Conservation (phyloP, 2,888 invertebrate species). For the Noctua janthe region DNA sequence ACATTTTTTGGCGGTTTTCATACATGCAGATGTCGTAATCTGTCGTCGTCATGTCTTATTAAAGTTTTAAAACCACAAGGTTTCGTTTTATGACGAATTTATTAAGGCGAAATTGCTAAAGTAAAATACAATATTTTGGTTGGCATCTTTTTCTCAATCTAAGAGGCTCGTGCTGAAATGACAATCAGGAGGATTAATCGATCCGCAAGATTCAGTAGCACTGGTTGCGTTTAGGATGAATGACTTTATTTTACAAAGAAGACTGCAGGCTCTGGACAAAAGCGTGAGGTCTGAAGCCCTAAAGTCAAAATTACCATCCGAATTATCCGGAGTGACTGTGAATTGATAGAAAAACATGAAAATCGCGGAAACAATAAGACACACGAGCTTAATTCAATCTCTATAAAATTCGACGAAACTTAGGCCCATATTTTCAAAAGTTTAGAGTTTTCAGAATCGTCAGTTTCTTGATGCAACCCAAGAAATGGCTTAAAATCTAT, state of each 20-base stretch:
- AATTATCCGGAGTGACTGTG: not conserved
- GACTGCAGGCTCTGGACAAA: not conserved
- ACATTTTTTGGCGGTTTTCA: slow-evolving; percentile 43
- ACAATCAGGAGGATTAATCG: not conserved
- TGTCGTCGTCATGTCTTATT: slow-evolving; percentile 29
- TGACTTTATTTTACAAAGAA: not conserved
- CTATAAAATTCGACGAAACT: not conserved
- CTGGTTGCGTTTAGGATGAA: not conserved
- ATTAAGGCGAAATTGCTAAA: slow-evolving; percentile 17
- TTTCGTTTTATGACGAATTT: slow-evolving; percentile 26
- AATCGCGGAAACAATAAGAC: not conserved
- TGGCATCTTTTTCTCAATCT: not conserved
- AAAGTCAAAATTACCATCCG: not conserved
- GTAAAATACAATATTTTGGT: slow-evolving; percentile 10
- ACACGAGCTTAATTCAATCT: not conserved
- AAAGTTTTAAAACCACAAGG: slow-evolving; percentile 36
- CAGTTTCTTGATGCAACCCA: not conserved
- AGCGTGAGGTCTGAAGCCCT: not conserved
- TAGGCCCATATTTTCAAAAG: not conserved
- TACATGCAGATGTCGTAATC: slow-evolving; percentile 30
- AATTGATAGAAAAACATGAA: not conserved
- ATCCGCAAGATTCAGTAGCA: not conserved
- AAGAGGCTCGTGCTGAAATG: not conserved
- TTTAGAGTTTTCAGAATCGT: not conserved
- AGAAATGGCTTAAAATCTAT: not conserved